These are phyloP conservation scores for Aleiodes testaceus DNA, from an alignment of 2,888 invertebrate species.

Conservation along the genomic window DNA sequence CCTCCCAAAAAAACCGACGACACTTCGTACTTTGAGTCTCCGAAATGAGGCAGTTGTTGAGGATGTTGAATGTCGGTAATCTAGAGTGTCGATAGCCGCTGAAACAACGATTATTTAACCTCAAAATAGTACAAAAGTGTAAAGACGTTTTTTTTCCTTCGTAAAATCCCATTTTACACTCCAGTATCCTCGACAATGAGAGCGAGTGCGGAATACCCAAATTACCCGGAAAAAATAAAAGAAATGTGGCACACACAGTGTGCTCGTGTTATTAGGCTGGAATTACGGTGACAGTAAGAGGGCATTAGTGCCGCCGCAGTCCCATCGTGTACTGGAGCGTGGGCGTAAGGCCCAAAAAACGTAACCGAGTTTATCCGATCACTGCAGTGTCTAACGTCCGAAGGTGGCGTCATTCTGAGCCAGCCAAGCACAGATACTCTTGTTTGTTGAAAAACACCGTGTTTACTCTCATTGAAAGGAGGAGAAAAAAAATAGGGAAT, in stretches of 20 bases:
- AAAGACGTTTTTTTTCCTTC: constrained; percentile 8
- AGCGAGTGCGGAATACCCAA: constrained; percentile 55
- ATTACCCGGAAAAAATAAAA: constrained; percentile 53
- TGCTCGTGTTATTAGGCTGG: constrained; percentile 56
- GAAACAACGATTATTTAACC: not conserved
- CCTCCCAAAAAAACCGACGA: too few relatives aligned
- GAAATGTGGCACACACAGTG: constrained; percentile 44
- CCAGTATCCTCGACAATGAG: constrained; percentile 49
- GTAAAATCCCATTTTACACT: constrained; percentile 65
- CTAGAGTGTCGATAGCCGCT: not conserved
- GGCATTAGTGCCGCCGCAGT: constrained; percentile 62
- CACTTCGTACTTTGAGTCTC: too few relatives aligned
- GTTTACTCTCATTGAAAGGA: constrained; percentile 31
- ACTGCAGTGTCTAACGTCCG: constrained; percentile 8
- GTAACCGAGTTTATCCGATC: constrained; percentile 25
- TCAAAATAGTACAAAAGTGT: not conserved
- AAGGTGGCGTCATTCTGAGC: constrained; percentile 22
- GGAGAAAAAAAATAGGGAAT: constrained; percentile 12
- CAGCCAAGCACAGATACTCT: constrained; percentile 38
- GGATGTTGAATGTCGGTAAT: constrained; percentile 6
- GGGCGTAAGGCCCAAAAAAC: constrained; percentile 26
- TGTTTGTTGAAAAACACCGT: constrained; percentile 35
- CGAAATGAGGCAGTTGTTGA: constrained; percentile 7
- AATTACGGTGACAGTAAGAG: constrained; percentile 63
- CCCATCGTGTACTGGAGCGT: constrained; percentile 62